Conservation (phyloP, 2,888 invertebrate species). For the Tribolium freemani region DNA sequence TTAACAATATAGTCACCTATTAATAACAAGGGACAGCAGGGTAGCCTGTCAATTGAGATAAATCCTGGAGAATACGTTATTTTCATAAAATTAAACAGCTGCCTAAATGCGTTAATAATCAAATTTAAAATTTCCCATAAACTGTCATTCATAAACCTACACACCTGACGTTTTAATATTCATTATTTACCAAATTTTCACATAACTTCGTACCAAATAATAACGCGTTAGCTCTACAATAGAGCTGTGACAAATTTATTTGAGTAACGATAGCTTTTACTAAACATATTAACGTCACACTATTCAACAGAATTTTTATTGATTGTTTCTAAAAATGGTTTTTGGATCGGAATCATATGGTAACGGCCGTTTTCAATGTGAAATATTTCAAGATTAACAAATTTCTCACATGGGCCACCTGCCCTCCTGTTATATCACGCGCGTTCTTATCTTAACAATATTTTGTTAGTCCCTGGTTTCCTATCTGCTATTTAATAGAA, state of each 20-base stretch:
- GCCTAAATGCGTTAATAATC: not conserved
- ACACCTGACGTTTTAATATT: slow-evolving; percentile 1
- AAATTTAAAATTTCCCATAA: not conserved
- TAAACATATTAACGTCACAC: not conserved
- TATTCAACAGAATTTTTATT: not conserved
- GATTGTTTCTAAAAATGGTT: not conserved
- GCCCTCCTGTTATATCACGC: slow-evolving; percentile 3
- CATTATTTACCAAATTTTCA: slow-evolving; percentile 3
- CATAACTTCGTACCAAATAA: not conserved
- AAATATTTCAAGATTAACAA: not conserved
- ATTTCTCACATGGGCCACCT: slow-evolving; percentile 18
- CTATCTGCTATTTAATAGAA: slow-evolving; percentile 29
- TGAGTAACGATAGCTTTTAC: not conserved
- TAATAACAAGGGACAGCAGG: slow-evolving; percentile 32
- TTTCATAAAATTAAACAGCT: slow-evolving; percentile 23
- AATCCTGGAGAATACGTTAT: slow-evolving; percentile 16
- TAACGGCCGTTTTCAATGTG: not conserved
- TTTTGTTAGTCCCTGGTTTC: slow-evolving; percentile 27
- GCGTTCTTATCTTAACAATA: slow-evolving; percentile 25
- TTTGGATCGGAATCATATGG: not conserved
- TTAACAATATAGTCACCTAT: slow-evolving; percentile 35
- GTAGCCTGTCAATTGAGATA: slow-evolving; percentile 38
- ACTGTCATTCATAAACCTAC: not conserved
- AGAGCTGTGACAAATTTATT: not conserved
- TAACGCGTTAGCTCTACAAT: not conserved